A percentile compares a stretch with the other conserved stretches of the same genome.
phyloP scores from a whole-genome alignment of 2,113 vertebrate genomes.

The Panthera uncia region DNA sequence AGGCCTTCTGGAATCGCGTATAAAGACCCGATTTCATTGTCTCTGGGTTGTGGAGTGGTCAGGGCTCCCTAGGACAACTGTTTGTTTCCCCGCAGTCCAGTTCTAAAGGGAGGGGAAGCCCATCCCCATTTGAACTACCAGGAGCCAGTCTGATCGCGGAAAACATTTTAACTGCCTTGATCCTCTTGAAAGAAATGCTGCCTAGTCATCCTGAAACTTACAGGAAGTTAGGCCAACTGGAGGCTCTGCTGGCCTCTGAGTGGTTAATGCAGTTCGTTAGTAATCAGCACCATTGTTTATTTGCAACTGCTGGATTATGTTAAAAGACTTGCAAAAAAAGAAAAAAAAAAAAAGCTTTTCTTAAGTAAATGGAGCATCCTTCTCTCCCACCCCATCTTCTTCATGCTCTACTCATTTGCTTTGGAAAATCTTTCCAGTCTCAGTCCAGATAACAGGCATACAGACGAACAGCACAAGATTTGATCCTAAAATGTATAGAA shows the following conservation, averaged over 20 bases:
- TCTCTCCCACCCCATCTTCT: neutral
- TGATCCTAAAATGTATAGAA: neutral
- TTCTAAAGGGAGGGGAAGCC: neutral
- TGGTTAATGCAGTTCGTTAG: conserved; percentile 34
- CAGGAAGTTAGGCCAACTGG: conserved; percentile 40
- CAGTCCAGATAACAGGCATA: neutral
- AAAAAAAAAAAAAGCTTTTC: conserved; percentile 7
- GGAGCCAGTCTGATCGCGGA: neutral
- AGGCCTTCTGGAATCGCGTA: neutral
- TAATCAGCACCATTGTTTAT: conserved; percentile 67
- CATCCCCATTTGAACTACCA: neutral
- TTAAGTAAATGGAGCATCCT: neutral
- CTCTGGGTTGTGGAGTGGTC: neutral
- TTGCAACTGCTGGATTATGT: conserved; percentile 8
- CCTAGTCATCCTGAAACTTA: conserved; percentile 47
- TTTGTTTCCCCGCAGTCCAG: neutral
- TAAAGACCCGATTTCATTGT: neutral
- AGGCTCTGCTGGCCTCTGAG: neutral
- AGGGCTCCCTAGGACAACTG: neutral
- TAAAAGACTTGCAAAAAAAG: conserved; percentile 8
- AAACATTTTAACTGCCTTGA: conserved; percentile 8
- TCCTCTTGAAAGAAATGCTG: conserved; percentile 47
- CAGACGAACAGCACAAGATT: neutral
- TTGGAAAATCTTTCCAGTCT: conserved; percentile 28
- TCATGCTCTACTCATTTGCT: neutral